These are phyloP conservation scores for Suricata suricatta DNA, from an alignment of 2,113 vertebrate species.

Conservation along the genomic window DNA sequence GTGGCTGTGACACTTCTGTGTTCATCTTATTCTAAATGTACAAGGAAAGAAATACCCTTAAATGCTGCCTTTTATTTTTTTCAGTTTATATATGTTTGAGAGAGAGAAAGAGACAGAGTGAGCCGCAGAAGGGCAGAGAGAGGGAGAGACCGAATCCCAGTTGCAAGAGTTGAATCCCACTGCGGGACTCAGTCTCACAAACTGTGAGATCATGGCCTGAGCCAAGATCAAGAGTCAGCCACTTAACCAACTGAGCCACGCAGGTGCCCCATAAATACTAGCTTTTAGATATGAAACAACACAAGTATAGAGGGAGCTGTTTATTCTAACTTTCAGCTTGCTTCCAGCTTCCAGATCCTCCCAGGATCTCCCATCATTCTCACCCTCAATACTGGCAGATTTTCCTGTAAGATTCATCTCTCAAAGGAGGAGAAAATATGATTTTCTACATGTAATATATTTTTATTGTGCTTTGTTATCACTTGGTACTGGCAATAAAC, in stretches of 20 bases:
- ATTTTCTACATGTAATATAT: neutral
- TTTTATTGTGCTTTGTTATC: slow-evolving; percentile 31
- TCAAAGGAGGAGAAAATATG: neutral
- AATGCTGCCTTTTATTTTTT: neutral
- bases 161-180: too few relatives aligned
- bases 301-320: neutral
- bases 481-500: neutral
- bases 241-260: too few relatives aligned
- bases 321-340: neutral
- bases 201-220: too few relatives aligned
- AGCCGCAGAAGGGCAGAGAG: too few relatives aligned
- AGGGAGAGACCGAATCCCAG: too few relatives aligned
- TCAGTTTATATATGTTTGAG: too few relatives aligned
- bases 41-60: neutral
- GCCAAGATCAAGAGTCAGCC: too few relatives aligned
- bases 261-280: neutral
- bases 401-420: slow-evolving; percentile 14
- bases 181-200: too few relatives aligned
- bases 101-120: too few relatives aligned
- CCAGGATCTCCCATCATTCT: neutral
- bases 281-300: neutral
- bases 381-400: neutral
- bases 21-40: neutral
- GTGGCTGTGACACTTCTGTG: neutral
- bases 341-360: neutral